Evolutionary conservation across 2,888 invertebrate species (phyloP).

Genomic region (Nomada fucata): DNA sequence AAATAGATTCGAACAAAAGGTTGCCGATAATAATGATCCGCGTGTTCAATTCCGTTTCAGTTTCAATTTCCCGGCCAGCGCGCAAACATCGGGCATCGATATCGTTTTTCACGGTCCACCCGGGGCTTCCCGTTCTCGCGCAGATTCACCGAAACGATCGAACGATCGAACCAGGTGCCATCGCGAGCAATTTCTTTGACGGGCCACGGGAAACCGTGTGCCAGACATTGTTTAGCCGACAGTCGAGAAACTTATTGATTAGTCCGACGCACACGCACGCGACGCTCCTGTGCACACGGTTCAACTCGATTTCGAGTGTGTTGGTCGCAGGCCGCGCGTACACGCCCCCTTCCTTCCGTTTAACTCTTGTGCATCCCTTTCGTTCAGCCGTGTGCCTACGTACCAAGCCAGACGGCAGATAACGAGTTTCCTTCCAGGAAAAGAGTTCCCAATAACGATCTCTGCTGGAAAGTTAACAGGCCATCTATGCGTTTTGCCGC

Average conservation of each 20-base stretch:
- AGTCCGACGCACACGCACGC: constrained; percentile 44
- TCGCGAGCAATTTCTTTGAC: constrained; percentile 21
- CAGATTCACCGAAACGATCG: too few relatives aligned
- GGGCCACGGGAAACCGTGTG: constrained; percentile 10
- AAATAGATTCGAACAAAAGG: not conserved
- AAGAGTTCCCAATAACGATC: constrained; percentile 56
- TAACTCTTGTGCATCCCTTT: constrained; percentile 27
- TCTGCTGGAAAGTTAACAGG: constrained; percentile 27
- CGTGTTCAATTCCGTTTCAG: constrained; percentile 16
- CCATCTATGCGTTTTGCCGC: constrained; percentile 3
- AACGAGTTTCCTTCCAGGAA: constrained; percentile 56
- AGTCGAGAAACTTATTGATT: constrained; percentile 67
- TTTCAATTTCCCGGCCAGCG: constrained; percentile 39
- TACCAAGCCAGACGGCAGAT: constrained; percentile 28
- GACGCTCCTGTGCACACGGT: constrained; percentile 5
- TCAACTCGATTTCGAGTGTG: constrained; percentile 37
- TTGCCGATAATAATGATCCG: constrained; percentile 11
- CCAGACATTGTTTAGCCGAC: constrained; percentile 63
- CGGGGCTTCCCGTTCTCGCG: not conserved
- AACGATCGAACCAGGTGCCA: not conserved
- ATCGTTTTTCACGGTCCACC: not conserved
- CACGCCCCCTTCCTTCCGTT: constrained; percentile 41
- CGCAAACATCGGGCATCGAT: constrained; percentile 8
- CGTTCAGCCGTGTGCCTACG: not conserved
- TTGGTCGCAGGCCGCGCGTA: constrained; percentile 12